phyloP scores from a whole-genome alignment of 2,888 invertebrate species.

The Liodrosophila aerea region DNA sequence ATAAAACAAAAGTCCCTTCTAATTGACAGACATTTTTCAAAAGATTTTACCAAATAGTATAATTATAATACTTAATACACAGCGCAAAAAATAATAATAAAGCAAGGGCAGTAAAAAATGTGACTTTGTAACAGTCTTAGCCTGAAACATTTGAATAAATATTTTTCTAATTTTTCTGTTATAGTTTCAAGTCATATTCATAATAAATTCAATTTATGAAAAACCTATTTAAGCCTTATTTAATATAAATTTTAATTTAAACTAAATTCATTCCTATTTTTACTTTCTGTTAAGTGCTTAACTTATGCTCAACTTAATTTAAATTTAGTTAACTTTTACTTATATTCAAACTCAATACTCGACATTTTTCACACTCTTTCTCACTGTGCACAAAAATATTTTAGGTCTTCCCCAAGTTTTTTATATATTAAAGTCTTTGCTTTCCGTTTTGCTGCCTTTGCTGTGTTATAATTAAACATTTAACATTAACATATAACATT shows the following conservation, averaged over 20 bases:
- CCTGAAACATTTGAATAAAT: background rate
- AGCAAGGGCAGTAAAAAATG: background rate
- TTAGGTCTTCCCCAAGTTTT: background rate
- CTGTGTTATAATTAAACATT: slow-evolving; percentile 66
- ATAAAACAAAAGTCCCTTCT: slow-evolving; percentile 45
- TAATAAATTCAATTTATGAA: too few relatives aligned
- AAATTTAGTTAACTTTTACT: too few relatives aligned
- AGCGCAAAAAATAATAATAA: background rate
- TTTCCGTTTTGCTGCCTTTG: slow-evolving; percentile 29
- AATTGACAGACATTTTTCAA: slow-evolving; percentile 74
- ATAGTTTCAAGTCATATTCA: too few relatives aligned
- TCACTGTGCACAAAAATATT: background rate
- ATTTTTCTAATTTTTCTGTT: too few relatives aligned
- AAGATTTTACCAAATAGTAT: slow-evolving; percentile 36
- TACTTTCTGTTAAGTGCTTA: too few relatives aligned
- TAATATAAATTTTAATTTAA: too few relatives aligned
- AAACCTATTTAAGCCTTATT: too few relatives aligned
- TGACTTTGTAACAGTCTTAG: too few relatives aligned
- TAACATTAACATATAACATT: slow-evolving; percentile 50
- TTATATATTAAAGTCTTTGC: background rate
- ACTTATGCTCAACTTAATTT: too few relatives aligned
- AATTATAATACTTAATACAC: slow-evolving; percentile 29
- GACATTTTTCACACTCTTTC: background rate
- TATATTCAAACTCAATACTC: too few relatives aligned
- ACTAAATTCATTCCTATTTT: too few relatives aligned